phyloP scores from a whole-genome alignment of 2,113 vertebrate species.

The Chaetura pelagica region DNA sequence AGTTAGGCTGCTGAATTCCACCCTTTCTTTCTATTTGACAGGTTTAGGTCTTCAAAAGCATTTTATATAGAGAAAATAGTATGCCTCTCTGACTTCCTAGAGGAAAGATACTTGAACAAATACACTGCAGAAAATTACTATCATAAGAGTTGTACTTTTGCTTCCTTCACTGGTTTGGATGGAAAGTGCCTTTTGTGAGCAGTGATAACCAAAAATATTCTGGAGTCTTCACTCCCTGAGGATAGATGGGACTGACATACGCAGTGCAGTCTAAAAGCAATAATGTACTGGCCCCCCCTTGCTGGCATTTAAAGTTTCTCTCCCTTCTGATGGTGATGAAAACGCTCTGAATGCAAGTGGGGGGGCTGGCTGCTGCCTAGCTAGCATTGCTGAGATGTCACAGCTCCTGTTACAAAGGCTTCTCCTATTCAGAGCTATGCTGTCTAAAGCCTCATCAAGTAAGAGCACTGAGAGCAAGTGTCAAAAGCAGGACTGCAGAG shows the following conservation, averaged over 20 bases:
- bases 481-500: conserved; percentile 16
- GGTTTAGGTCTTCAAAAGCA: background rate
- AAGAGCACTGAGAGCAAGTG: background rate
- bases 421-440: conserved; percentile 29
- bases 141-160: background rate
- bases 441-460: background rate
- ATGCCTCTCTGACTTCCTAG: background rate
- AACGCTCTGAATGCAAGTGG: background rate
- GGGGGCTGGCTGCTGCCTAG: background rate
- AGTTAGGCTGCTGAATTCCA: background rate
- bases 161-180: background rate
- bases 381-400: conserved; percentile 37
- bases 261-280: background rate
- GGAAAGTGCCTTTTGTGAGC: background rate
- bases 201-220: background rate
- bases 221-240: background rate
- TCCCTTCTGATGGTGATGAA: conserved; percentile 13
- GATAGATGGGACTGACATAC: conserved; percentile 14
- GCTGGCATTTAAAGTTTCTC: conserved; percentile 23
- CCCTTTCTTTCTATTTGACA: background rate
- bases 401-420: conserved; percentile 65
- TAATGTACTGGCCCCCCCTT: background rate
- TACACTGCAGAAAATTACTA: background rate
- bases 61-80: background rate
- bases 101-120: background rate